Conservation (phyloP, 2,113 vertebrate genomes). For the Catagonus wagneri region DNA sequence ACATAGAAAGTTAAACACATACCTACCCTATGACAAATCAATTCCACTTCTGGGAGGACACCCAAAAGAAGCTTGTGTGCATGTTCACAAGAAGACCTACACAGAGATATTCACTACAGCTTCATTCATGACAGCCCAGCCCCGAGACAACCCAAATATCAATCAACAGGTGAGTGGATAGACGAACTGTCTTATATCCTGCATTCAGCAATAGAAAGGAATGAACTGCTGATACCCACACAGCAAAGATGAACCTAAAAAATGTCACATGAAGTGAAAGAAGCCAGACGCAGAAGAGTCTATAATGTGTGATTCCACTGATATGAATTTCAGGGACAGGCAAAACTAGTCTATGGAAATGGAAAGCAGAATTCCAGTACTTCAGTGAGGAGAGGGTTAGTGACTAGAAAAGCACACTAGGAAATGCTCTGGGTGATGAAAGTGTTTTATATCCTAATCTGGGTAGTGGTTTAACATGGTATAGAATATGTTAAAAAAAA, state of each 20-base stretch:
- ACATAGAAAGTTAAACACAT: background rate
- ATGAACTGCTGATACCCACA: background rate
- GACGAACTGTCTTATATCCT: background rate
- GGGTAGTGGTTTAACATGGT: constrained; percentile 65
- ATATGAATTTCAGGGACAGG: constrained; percentile 61
- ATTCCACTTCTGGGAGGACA: background rate
- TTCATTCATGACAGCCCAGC: background rate
- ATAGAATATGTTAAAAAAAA: constrained; percentile 66
- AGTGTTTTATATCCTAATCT: constrained; percentile 72
- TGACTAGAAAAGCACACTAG: constrained; percentile 41
- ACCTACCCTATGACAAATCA: background rate
- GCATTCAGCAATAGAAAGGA: constrained; percentile 31
- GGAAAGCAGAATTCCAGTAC: constrained; percentile 20
- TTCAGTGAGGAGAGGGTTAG: background rate
- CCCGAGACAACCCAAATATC: background rate
- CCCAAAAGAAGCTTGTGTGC: background rate
- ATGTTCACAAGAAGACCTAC: background rate
- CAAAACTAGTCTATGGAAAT: constrained; percentile 20
- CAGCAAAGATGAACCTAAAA: background rate
- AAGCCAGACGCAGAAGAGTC: constrained; percentile 11
- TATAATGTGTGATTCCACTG: background rate
- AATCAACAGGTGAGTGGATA: constrained; percentile 29
- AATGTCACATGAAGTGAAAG: background rate
- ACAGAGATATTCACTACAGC: background rate
- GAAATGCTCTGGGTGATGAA: constrained; percentile 44